Evolutionary conservation across 2,113 vertebrate genomes (phyloP).

Genomic region (Phalacrocorax aristotelis): DNA sequence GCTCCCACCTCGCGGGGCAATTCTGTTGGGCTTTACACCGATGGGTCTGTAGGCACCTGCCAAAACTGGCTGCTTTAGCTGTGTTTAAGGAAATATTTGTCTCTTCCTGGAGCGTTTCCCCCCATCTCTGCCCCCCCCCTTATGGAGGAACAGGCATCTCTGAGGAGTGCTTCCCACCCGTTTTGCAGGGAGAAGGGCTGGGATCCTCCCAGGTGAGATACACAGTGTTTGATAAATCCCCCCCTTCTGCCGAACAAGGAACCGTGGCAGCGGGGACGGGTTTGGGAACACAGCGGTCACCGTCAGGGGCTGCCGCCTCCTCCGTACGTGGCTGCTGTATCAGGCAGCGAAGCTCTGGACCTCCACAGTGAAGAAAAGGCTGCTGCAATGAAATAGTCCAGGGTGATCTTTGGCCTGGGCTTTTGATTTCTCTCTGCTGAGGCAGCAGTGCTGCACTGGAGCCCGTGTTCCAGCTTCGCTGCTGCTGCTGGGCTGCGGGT

Average conservation of each 20-base stretch:
- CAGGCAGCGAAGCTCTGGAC: not conserved
- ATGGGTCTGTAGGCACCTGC: fast-evolving
- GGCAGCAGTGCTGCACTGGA: not conserved
- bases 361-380: not conserved
- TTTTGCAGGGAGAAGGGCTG: not conserved
- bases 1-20: fast-evolving
- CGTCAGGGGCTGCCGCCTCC: not conserved
- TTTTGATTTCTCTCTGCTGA: not conserved
- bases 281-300: not conserved
- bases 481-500: not conserved
- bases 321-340: fast-evolving
- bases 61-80: not conserved
- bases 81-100: not conserved
- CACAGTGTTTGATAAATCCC: not conserved
- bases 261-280: not conserved
- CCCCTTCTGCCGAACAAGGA: not conserved
- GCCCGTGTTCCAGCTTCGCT: not conserved
- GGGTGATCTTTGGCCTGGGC: not conserved
- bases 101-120: not conserved
- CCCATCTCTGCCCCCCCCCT: not conserved
- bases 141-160: not conserved
- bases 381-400: not conserved
- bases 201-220: not conserved
- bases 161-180: not conserved
- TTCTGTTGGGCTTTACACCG: not conserved